Percentiles rank a stretch among this genome's conserved stretches.
These are phyloP conservation scores for Drosophila hamatofila DNA, from an alignment of 2,888 invertebrate species.

Conservation along the genomic window DNA sequence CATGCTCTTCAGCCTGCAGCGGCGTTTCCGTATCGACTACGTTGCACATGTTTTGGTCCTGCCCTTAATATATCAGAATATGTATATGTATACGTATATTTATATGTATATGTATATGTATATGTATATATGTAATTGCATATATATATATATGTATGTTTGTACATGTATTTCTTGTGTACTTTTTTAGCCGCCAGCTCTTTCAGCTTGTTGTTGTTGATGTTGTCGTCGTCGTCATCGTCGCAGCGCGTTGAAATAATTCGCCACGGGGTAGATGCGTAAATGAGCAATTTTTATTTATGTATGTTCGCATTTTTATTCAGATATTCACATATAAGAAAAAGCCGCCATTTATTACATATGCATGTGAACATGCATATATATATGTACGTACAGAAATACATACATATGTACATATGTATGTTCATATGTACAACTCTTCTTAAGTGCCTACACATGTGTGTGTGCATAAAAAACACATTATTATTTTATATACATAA, in stretches of 20 bases:
- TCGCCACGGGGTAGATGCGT: slow-evolving; percentile 76
- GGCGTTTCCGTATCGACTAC: slow-evolving; percentile 58
- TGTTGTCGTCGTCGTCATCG: slow-evolving; percentile 29
- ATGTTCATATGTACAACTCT: neutral
- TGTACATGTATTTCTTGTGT: neutral
- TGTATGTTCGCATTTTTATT: slow-evolving; percentile 50
- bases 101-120: neutral
- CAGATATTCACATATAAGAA: slow-evolving; percentile 29
- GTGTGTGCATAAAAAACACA: slow-evolving; percentile 5
- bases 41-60: slow-evolving; percentile 66
- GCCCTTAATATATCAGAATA: slow-evolving; percentile 47
- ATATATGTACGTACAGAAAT: slow-evolving; percentile 4
- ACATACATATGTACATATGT: neutral
- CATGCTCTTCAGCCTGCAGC: slow-evolving; percentile 64
- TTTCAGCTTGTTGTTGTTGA: slow-evolving; percentile 5
- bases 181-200: slow-evolving; percentile 39
- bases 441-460: slow-evolving; percentile 11
- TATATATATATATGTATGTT: neutral
- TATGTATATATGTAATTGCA: neutral
- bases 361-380: slow-evolving; percentile 8
- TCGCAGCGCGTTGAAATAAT: slow-evolving; percentile 69
- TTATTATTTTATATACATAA: neutral
- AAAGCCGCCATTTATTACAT: slow-evolving; percentile 47
- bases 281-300: slow-evolving; percentile 77
- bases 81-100: slow-evolving; percentile 11